Percentiles rank a stretch among this genome's conserved stretches.
These are phyloP conservation scores for Mesembrinibis cayennensis DNA, from an alignment of 2,113 vertebrate genomes.

Conservation along the genomic window DNA sequence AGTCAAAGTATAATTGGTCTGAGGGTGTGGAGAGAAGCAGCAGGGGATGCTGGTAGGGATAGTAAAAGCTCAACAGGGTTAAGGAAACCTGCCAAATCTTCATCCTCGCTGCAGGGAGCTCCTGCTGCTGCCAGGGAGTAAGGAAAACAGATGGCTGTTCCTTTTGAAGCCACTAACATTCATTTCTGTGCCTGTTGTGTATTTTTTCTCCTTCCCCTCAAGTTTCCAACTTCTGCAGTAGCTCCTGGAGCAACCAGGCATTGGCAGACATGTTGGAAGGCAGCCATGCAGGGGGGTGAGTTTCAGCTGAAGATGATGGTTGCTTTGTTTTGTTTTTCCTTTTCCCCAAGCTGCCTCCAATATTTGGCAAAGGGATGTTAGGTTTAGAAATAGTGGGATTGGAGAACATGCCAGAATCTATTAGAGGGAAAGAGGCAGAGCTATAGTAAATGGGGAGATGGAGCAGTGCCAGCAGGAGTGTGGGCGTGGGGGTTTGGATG, in stretches of 20 bases:
- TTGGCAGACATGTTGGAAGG: conserved; percentile 6
- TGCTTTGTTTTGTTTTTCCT: conserved; percentile 45
- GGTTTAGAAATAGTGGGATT: conserved; percentile 11
- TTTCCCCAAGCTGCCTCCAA: not conserved
- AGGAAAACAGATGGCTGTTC: conserved; percentile 56
- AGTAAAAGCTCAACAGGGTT: conserved; percentile 29
- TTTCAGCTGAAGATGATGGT: conserved; percentile 29
- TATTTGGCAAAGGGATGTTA: not conserved
- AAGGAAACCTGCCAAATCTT: conserved; percentile 17
- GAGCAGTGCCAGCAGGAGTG: not conserved
- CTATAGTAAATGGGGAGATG: not conserved
- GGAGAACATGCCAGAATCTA: conserved; percentile 7
- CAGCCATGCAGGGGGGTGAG: not conserved
- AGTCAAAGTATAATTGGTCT: conserved; percentile 14
- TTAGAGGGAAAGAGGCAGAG: not conserved
- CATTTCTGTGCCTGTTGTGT: conserved; percentile 8
- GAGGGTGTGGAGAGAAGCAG: not conserved
- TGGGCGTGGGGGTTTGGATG: not conserved
- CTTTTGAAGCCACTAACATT: conserved; percentile 32
- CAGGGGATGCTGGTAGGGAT: conserved; percentile 3
- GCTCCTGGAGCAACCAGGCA: not conserved
- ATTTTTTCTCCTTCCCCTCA: not conserved
- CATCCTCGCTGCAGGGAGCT: conserved; percentile 16
- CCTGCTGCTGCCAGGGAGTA: conserved; percentile 22
- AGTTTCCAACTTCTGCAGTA: not conserved